Conservation (phyloP, 1,140 invertebrate species). For the Zaprionus ghesquierei region DNA sequence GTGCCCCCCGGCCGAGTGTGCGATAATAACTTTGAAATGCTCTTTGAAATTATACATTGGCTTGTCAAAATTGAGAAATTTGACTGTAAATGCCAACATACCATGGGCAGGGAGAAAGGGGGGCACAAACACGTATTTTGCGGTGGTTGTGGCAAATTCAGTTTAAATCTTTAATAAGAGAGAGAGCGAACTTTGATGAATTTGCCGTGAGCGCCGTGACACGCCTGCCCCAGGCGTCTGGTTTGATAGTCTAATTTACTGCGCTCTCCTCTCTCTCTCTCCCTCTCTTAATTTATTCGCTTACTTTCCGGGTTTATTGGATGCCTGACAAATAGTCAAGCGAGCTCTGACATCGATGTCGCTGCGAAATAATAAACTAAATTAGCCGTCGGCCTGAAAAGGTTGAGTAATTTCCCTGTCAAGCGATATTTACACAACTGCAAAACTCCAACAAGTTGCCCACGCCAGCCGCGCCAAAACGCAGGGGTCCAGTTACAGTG, state of each 20-base stretch:
- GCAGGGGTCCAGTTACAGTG: background rate
- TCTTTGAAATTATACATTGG: conserved; percentile 33
- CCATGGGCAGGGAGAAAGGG: background rate
- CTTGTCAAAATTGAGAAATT: conserved; percentile 10
- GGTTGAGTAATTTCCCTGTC: conserved; percentile 22
- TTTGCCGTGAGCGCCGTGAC: background rate
- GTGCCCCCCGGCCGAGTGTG: conserved; percentile 19
- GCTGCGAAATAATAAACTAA: conserved; percentile 61
- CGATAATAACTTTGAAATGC: conserved; percentile 35
- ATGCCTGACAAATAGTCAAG: background rate
- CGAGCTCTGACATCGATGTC: background rate
- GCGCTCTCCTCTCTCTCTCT: no score
- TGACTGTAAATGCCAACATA: background rate
- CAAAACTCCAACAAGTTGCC: background rate
- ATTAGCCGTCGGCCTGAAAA: conserved; percentile 42
- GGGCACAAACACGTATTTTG: background rate
- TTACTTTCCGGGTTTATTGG: background rate
- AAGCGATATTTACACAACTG: background rate
- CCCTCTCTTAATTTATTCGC: background rate
- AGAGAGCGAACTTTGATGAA: background rate
- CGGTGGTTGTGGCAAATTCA: background rate
- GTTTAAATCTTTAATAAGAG: background rate
- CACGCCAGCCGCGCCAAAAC: background rate
- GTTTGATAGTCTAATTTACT: background rate
- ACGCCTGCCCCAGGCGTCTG: background rate